These are phyloP conservation scores for Drosophila pegasa DNA, from an alignment of 2,888 invertebrate species.

Conservation along the genomic window DNA sequence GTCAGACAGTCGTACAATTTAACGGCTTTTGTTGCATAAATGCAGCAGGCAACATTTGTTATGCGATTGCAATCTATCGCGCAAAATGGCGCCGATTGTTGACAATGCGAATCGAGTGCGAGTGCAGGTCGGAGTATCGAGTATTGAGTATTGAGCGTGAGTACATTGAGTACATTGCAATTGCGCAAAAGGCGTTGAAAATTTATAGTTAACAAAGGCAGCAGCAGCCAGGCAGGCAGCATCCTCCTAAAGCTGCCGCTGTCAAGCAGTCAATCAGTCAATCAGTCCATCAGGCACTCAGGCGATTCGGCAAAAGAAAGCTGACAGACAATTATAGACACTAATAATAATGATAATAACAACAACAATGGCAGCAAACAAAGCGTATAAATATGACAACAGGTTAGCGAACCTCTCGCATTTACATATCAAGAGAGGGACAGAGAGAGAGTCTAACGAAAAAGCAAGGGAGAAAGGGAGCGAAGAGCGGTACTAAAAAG, in stretches of 20 bases:
- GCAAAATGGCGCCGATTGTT: slow-evolving; percentile 71
- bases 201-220: slow-evolving; percentile 48
- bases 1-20: slow-evolving; percentile 72
- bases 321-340: slow-evolving; percentile 71
- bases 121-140: slow-evolving; percentile 14
- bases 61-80: slow-evolving; percentile 76
- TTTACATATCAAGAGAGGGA: slow-evolving; percentile 52
- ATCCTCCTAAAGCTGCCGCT: slow-evolving; percentile 20
- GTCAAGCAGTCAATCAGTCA: slow-evolving; percentile 55
- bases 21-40: slow-evolving; percentile 80
- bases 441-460: slow-evolving; percentile 24
- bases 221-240: slow-evolving; percentile 19
- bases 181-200: slow-evolving; percentile 66
- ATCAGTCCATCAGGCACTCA: slow-evolving; percentile 57
- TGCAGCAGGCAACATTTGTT: slow-evolving; percentile 73
- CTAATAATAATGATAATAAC: slow-evolving; percentile 62
- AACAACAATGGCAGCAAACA: slow-evolving; percentile 47
- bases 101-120: slow-evolving; percentile 61
- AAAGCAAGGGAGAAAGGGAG: slow-evolving; percentile 21
- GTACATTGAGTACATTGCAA: slow-evolving; percentile 21
- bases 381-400: slow-evolving; percentile 75
- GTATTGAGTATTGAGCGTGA: slow-evolving; percentile 9
- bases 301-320: slow-evolving; percentile 68
- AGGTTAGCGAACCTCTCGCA: slow-evolving; percentile 75
- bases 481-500: slow-evolving; percentile 33